Base-by-base conservation (phyloP, 2,797 vertebrate genomes). In the Eulemur rubriventer region DNA sequence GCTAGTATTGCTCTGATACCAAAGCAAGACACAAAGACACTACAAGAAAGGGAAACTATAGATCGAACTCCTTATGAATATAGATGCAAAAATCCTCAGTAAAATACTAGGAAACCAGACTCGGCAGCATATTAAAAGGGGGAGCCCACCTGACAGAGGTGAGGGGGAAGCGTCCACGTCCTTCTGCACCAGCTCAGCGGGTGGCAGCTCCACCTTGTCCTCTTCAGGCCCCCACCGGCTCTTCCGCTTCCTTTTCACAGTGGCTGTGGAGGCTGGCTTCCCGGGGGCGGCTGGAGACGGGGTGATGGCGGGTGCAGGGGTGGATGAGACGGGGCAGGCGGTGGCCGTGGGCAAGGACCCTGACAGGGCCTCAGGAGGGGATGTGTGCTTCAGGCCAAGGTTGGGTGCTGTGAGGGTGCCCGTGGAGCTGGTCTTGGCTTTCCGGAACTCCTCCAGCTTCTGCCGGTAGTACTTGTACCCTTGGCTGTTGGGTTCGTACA, bases 211-310 rank as follows among this genome's bases (percentile, higher is more conserved):
- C n/a, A 99, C 99, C 98, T 99, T 99, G 85, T 99, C 99, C 18
- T 99, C 99, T 96, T 99, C 99, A 0, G 99, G 99, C 1, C 99
- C 99, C 99, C 99, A 99, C 48, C 99, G 98, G 98, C 99, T 99
- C 98, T 99, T 99, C 96, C 99, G 98, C 98, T 99, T 99, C 96
- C 99, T 99, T 95, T 99, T 99, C 4, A 98, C 95, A 1, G 98
- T 98, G 0, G 96, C 33, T 2, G 96, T 13, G 11, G 91, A 17
- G 80, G 96, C n/a, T 4, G 96, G 95, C 69, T 98, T 96, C 1
- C 94, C n/a, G 0, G 92, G 67, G 5, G 94, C 0, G 0, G 97
- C 28, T 0, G 69, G 85, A 80, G 96, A 33, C 0, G 95, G 18
- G 11, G 89, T 94, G 55, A 97, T 65, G 0, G 97, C 70, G 0